Evolutionary conservation across 2,113 vertebrate genomes (phyloP).

Genomic region (Mirounga angustirostris): DNA sequence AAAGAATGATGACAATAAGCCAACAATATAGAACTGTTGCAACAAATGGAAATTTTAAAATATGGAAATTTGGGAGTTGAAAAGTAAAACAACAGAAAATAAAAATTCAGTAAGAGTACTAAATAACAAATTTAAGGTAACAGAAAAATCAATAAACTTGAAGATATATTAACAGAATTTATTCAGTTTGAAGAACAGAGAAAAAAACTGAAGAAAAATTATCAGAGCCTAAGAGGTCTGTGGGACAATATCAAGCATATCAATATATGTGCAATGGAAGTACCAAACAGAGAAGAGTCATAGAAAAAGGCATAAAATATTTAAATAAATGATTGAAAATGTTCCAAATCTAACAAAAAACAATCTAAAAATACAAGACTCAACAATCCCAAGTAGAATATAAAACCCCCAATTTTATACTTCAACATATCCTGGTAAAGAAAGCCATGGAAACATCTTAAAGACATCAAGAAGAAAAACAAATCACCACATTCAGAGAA

Average conservation of each 20-base stretch:
- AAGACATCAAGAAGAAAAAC: background rate
- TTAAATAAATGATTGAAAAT: background rate
- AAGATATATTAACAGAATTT: background rate
- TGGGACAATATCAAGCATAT: background rate
- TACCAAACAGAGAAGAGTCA: background rate
- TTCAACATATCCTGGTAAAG: background rate
- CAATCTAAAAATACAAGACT: background rate
- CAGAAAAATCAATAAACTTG: background rate
- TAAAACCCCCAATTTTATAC: background rate
- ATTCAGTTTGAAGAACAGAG: constrained; percentile 10
- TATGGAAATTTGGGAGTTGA: background rate
- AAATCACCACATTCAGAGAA: background rate
- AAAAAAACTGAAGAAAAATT: background rate
- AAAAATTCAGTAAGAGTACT: background rate
- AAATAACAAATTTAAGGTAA: background rate
- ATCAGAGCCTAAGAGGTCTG: background rate
- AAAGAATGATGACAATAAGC: background rate
- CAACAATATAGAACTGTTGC: background rate
- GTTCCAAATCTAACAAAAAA: background rate
- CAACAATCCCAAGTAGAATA: background rate
- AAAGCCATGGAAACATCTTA: background rate
- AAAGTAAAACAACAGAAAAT: background rate
- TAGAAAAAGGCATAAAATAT: background rate
- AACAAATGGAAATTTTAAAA: background rate
- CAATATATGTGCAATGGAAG: background rate